Evolutionary conservation across 2,797 vertebrate species (phyloP).

Genomic region (Acanthiza pusilla): DNA sequence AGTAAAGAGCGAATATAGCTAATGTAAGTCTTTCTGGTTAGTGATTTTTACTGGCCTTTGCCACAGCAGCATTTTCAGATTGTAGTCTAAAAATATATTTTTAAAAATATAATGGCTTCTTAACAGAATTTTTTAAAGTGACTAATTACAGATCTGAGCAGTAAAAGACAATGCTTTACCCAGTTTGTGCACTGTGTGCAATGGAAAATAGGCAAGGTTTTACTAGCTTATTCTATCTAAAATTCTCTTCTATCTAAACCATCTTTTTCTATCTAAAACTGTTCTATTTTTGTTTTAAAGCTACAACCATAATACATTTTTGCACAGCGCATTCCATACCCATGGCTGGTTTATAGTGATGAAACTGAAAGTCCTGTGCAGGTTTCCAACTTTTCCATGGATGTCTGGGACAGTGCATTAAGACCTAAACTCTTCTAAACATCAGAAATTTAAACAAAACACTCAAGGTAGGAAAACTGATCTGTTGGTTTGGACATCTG

Average conservation of each 20-base stretch:
- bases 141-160: neutral
- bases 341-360: neutral
- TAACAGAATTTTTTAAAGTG: neutral
- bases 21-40: neutral
- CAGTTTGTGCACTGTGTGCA: neutral
- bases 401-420: neutral
- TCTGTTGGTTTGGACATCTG: neutral
- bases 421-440: neutral
- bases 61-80: neutral
- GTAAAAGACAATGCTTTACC: neutral
- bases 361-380: neutral
- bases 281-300: neutral
- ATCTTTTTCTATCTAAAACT: neutral
- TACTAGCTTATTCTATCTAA: neutral
- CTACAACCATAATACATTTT: neutral
- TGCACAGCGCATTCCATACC: neutral
- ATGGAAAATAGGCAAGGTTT: neutral
- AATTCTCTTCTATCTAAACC: neutral
- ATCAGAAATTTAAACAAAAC: neutral
- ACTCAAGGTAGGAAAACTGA: neutral
- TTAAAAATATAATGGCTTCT: neutral
- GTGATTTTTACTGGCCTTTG: neutral
- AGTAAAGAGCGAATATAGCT: neutral
- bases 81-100: neutral
- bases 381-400: neutral